A percentile compares a stretch with the other conserved stretches of the same genome.
These are phyloP conservation scores for Alethe castanea DNA, from an alignment of 2,113 vertebrate species.

Conservation along the genomic window DNA sequence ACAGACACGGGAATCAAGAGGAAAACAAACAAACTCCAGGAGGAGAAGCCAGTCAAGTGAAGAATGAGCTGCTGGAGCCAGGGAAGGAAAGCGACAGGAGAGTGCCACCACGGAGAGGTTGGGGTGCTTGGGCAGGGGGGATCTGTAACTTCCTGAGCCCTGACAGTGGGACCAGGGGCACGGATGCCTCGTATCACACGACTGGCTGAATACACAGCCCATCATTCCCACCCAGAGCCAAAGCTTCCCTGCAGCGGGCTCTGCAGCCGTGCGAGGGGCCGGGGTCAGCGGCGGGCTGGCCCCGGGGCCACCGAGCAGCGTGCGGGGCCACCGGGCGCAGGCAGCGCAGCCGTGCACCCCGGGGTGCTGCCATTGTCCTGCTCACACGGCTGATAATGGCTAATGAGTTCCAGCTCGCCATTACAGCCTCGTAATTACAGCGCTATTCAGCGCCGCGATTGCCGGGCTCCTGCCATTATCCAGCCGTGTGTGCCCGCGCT, in stretches of 20 bases:
- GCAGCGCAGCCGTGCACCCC: constrained; percentile 4
- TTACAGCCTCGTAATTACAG: constrained; percentile 45
- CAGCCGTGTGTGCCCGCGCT: constrained; percentile 24
- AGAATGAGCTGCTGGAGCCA: not conserved
- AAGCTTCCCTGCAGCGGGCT: not conserved
- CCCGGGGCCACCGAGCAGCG: not conserved
- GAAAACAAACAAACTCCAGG: not conserved
- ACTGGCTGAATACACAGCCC: not conserved
- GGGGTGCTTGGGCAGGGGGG: not conserved
- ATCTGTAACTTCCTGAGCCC: not conserved
- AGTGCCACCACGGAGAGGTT: not conserved
- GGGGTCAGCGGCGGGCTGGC: not conserved
- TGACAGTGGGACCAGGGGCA: fast-evolving
- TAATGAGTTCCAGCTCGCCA: constrained; percentile 60
- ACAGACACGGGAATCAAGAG: not conserved
- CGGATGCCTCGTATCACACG: not conserved
- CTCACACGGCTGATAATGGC: constrained; percentile 59
- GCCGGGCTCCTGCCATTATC: constrained; percentile 55
- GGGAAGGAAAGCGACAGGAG: not conserved
- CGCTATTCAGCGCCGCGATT: constrained; percentile 48
- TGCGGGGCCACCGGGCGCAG: not conserved
- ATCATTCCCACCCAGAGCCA: not conserved
- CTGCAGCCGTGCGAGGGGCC: not conserved
- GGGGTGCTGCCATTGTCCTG: constrained; percentile 22
- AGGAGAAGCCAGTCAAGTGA: not conserved